These are phyloP conservation scores for Argya squamiceps DNA, from an alignment of 2,797 vertebrate genomes.

Conservation along the genomic window DNA sequence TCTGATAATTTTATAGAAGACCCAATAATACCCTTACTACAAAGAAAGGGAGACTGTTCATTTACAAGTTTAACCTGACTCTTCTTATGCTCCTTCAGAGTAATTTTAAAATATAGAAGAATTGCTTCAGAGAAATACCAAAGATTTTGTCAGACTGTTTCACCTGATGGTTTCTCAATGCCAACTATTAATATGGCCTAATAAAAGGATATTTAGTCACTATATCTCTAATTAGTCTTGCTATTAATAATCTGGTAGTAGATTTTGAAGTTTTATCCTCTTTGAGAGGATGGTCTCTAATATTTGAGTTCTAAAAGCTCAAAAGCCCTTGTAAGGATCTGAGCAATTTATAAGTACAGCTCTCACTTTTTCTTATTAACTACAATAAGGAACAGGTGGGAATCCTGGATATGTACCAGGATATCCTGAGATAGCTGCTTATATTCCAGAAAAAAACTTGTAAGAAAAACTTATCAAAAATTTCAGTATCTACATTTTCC, in stretches of 20 bases:
- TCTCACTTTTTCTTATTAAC: not conserved
- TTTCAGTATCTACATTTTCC: not conserved
- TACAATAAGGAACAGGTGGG: not conserved
- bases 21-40: not conserved
- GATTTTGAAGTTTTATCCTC: constrained; percentile 3
- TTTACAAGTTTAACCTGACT: not conserved
- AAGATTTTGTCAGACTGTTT: not conserved
- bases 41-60: not conserved
- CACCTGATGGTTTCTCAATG: not conserved
- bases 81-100: not conserved
- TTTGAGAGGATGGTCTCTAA: not conserved
- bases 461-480: not conserved
- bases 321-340: not conserved
- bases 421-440: not conserved
- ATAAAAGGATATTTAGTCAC: not conserved
- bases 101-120: not conserved
- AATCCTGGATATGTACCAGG: not conserved
- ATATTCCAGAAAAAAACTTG: not conserved
- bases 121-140: not conserved
- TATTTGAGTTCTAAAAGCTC: not conserved
- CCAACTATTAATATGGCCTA: not conserved
- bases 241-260: not conserved
- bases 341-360: not conserved
- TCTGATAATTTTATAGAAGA: not conserved
- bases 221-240: not conserved